Base-by-base conservation (phyloP, 1,140 invertebrate species). In the Forficula auricularia region DNA sequence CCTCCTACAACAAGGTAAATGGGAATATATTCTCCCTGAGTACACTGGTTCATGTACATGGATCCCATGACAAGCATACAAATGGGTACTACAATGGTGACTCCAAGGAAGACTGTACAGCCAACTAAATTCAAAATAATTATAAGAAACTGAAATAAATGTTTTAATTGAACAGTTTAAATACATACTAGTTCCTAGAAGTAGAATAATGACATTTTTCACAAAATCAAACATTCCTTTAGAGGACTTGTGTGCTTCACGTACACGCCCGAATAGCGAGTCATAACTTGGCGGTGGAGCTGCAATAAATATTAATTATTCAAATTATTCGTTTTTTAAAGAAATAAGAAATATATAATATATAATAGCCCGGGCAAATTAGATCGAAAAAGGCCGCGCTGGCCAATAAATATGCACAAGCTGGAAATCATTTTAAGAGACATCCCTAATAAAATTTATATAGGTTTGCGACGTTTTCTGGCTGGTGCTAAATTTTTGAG, bases 1-100 rank as follows among this genome's bases (percentile, higher is more conserved):
- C 75, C 75, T 49, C 71, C 74, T 45, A 80, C 73, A 47, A 79
- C 56, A 48, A 79, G 63, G 58, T 77, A 80, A 18, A 78, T 67
- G 4, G 77, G 76, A 57, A 80, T 78, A 52, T 74, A 73, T 55
- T 68, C 65, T 49, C 76, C 71, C 50, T 71, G 68, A 8, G 70
- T 71, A 55, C 77, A 79, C 31, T 77, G 68, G 49, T 77, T 55
- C 37, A 77, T 56, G 55, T 77, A 75, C 10, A 73, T 56, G 8
- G 70, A 64, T 27, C 75, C 75, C 47, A 79, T 70, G 2, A 73
- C 59, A 39, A 77, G 72, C 73, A 76, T 77, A 44, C 70, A 66
- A 42, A 77, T 58, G 46, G 74, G 75, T 46, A 79, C 64, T 13
- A 73, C 66, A 47, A 77, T 64, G 12, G 71, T 70, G 19, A 77